These are phyloP conservation scores for Centroberyx gerrardi DNA, from an alignment of 2,797 vertebrate genomes.

Conservation along the genomic window DNA sequence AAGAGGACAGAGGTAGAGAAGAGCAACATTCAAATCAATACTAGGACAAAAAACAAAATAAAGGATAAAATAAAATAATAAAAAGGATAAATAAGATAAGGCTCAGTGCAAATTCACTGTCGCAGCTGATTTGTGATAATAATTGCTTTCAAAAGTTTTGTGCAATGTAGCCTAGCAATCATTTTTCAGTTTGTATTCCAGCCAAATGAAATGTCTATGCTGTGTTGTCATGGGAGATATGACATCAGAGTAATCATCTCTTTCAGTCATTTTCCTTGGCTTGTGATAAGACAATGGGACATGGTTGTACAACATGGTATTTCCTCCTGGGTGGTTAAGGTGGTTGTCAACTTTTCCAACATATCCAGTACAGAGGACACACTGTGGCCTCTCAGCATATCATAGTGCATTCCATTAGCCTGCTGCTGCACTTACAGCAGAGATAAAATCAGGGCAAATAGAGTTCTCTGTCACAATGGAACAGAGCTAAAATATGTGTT, in stretches of 20 bases:
- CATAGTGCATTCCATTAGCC: conserved; percentile 49
- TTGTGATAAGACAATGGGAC: background rate
- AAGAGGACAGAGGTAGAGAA: no score
- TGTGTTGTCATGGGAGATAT: background rate
- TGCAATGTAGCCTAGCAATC: background rate
- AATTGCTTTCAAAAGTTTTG: no score
- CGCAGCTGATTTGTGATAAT: no score
- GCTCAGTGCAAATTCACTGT: no score
- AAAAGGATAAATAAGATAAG: background rate
- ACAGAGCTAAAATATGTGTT: conserved; percentile 32
- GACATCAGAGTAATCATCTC: background rate
- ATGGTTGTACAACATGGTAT: conserved; percentile 26
- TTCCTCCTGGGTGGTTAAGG: conserved; percentile 22
- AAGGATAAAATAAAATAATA: no score
- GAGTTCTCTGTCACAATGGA: conserved; percentile 50
- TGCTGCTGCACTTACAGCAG: conserved; percentile 42
- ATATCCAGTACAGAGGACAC: conserved; percentile 26
- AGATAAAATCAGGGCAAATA: conserved; percentile 72
- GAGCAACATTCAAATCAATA: no score
- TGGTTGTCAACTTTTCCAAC: conserved; percentile 37
- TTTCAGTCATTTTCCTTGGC: conserved; percentile 3
- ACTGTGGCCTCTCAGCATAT: conserved; percentile 23
- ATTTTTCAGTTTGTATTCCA: background rate
- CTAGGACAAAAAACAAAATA: no score
- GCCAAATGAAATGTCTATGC: background rate